phyloP scores from a whole-genome alignment of 2,888 invertebrate genomes.

The Bellardia pandia region DNA sequence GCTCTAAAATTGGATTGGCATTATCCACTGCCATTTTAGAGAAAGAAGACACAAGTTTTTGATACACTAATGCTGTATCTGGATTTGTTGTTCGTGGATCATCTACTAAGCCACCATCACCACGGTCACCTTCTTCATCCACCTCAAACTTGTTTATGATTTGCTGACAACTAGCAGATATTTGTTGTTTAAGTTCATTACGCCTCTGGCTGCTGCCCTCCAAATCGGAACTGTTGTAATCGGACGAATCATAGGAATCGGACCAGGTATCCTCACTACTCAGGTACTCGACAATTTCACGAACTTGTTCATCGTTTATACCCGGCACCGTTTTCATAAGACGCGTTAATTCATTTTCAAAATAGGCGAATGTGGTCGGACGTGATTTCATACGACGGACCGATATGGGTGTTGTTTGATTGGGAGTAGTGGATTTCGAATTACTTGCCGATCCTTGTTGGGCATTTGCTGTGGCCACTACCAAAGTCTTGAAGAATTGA shows the following conservation, averaged over 20 bases:
- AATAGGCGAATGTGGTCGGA: slow-evolving; percentile 93
- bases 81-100: slow-evolving; percentile 85
- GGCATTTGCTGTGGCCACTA: slow-evolving; percentile 87
- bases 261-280: slow-evolving; percentile 97
- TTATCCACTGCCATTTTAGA: slow-evolving; percentile 89
- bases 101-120: slow-evolving; percentile 85
- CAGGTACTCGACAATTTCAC: slow-evolving; percentile 95
- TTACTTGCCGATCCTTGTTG: slow-evolving; percentile 80
- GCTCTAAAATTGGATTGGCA: slow-evolving; percentile 74
- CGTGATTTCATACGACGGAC: slow-evolving; percentile 86
- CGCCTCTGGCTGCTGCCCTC: slow-evolving; percentile 87
- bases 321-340: slow-evolving; percentile 97
- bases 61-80: slow-evolving; percentile 94
- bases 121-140: slow-evolving; percentile 86
- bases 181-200: slow-evolving; percentile 91
- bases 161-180: slow-evolving; percentile 94
- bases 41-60: slow-evolving; percentile 92
- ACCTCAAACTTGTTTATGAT: slow-evolving; percentile 94
- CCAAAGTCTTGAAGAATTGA: slow-evolving; percentile 95
- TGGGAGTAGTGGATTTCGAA: slow-evolving; percentile 79
- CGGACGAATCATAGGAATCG: slow-evolving; percentile 96
- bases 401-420: slow-evolving; percentile 84
- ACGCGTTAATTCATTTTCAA: slow-evolving; percentile 94
- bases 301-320: slow-evolving; percentile 94
- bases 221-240: slow-evolving; percentile 94